Evolutionary conservation across 2,888 invertebrate species (phyloP).

Genomic region (Gasteruption jaculator): DNA sequence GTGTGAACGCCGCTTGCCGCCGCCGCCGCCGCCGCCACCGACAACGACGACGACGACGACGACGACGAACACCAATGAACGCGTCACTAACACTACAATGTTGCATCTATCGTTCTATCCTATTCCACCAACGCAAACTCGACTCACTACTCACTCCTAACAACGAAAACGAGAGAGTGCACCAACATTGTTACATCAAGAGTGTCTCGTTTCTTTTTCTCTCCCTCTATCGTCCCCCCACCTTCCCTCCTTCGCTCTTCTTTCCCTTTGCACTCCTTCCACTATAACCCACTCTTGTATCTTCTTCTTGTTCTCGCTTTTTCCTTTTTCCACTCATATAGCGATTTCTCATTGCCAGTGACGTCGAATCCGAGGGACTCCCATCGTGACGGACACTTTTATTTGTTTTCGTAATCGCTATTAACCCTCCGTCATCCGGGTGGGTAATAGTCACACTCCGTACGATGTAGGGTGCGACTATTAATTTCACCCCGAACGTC

Average conservation of each 20-base stretch:
- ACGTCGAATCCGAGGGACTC: no score
- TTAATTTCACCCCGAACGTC: no score
- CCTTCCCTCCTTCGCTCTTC: slow-evolving; percentile 15
- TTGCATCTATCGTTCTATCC: not conserved
- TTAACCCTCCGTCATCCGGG: no score
- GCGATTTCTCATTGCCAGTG: no score
- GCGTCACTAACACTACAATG: slow-evolving; percentile 26
- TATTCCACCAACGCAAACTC: not conserved
- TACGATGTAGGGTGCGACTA: no score
- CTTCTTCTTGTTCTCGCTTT: slow-evolving; percentile 5
- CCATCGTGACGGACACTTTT: no score
- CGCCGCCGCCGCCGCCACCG: slow-evolving; percentile 24
- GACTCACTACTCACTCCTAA: no score
- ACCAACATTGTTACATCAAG: not conserved
- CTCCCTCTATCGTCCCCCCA: slow-evolving; percentile 6
- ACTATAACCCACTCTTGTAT: slow-evolving; percentile 5
- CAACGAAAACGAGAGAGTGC: no score
- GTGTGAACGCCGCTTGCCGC: slow-evolving; percentile 48
- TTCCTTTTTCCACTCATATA: not conserved
- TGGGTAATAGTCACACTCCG: no score
- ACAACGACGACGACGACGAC: slow-evolving; percentile 23
- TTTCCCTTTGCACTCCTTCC: slow-evolving; percentile 18
- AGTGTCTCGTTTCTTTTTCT: slow-evolving; percentile 11
- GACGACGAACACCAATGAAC: slow-evolving; percentile 34
- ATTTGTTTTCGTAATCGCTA: no score